Base-by-base conservation (phyloP, 2,797 vertebrate species). In the Sebastolobus alascanus region DNA sequence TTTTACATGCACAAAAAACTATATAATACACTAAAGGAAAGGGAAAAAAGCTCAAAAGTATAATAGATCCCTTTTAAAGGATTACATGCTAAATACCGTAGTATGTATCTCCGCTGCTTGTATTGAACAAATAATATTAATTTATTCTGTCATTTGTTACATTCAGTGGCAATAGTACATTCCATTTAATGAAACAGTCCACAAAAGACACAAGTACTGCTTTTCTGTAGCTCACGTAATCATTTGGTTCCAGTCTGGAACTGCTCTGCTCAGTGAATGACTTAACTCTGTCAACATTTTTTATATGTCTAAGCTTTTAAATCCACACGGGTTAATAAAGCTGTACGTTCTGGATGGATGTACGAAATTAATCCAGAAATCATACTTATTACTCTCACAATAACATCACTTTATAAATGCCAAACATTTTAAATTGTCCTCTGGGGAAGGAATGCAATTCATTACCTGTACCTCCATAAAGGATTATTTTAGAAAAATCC, bases 261-360 rank as follows among this genome's bases (percentile, higher is more conserved):
- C 56, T 20, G 13, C 59, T 84, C 29, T 37, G 60, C 68, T 73
- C 13, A 22, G 20, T 71, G 29, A 78, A 63, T 67, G n/a, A 67
- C 25, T 68, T 12, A 31, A 76, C 37, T 68, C 63, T 60, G 20
- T 43, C 27, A 72, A 71, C 9, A 37, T 73, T 67, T 67, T 80
- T 85, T 77, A 66, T 65, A 20, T 2, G 25, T 77, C 43, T 73
- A 63, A 83, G 61, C 54, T 70, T 78, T 85, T 69, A 66, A 77
- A 86, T 79, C 59, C 1, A 4, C 14, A 29, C 46, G 35, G 68
- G 33, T 52, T 54, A 50, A 60, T 73, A 43, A 68, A 83, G 31
- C 10, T 70, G 65, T 50, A 59, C 1, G 5, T 69, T 52, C 58
- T 68, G 18, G 14, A 71, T 59, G 18, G 18, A 71, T 68, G 5